phyloP scores from a whole-genome alignment of 2,797 vertebrate species.

The Ataeniobius toweri region DNA sequence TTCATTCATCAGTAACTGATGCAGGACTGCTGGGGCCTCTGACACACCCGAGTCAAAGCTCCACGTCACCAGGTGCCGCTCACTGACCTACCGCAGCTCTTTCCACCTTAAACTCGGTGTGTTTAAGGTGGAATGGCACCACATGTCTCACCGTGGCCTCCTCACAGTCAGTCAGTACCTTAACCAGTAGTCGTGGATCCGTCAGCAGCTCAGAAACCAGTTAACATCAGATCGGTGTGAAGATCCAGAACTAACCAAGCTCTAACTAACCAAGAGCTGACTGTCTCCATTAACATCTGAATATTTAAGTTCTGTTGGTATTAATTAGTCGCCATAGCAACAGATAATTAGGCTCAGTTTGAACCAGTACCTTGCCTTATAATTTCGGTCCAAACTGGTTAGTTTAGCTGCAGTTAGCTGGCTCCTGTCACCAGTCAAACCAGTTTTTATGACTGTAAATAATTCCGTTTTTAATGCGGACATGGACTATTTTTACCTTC shows the following conservation, averaged over 20 bases:
- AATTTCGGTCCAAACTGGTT: neutral
- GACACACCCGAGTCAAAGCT: slow-evolving; percentile 4
- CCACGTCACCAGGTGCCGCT: slow-evolving; percentile 45
- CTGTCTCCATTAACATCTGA: neutral
- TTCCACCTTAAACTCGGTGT: neutral
- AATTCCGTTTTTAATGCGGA: neutral
- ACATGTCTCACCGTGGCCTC: neutral
- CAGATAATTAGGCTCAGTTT: neutral
- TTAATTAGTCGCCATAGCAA: neutral
- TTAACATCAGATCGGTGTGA: neutral
- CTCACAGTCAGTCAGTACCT: too few species aligned
- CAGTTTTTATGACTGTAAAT: neutral
- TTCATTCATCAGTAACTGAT: too few species aligned
- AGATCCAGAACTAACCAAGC: too few species aligned
- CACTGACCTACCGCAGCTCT: too few species aligned
- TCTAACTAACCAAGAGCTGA: neutral
- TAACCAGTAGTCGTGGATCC: neutral
- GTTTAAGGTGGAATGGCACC: neutral
- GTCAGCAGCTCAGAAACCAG: neutral
- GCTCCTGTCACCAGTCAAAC: neutral
- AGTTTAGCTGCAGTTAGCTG: slow-evolving; percentile 16
- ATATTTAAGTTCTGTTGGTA: neutral
- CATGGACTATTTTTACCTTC: slow-evolving; percentile 61
- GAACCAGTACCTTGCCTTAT: neutral
- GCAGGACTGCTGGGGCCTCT: too few species aligned